Evolutionary conservation across 2,888 invertebrate genomes (phyloP), one percentile per base, ranked within the genome.

Genomic region (Rhamphomyia laevipes): DNA sequence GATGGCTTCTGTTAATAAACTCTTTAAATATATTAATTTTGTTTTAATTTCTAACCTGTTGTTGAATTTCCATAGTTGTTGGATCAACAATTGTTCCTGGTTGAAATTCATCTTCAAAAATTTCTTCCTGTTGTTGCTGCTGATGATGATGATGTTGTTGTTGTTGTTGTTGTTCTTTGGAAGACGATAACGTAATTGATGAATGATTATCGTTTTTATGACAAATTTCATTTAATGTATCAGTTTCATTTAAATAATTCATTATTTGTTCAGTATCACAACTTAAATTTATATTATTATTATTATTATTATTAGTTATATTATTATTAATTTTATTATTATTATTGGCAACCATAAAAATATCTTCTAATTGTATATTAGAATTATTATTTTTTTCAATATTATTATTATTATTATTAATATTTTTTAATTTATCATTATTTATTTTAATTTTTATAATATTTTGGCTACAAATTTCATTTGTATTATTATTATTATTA

Each of bases 51-150:
- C n/a, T 27, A 27, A 27, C 23, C 23, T 45, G 16, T 11, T 40
- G 27, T 17, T 48, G 43, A 16, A 35, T 40, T 17, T 49, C 48
- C 48, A 50, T 48, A 7, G 47, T 46, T 4, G 42, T 43, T 16
- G 50, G 48, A 46, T 50, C 48, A 17, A 51, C 47, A 49, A 50
- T 50, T n/a, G 51, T 47, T 21, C 44, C 43, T n/a, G 31, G 23
- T 18, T 40, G 15, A 3, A 33, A 45, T 10, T 49, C 45, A 5
- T 41, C 38, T 10, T 44, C 50, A 23, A 53, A 49, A 15, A 53
- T 51, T 43, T 47, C 47, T 18, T 40, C 3, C 13, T 11, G 18
- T 9, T 40, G 16, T 17, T 38, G 12, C 2, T 35, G 35, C 13
- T 6, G n/a, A 3, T 37, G 3, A 37, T n/a, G 6, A 15, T n/a